Percentiles rank a stretch among this genome's conserved stretches.
These are phyloP conservation scores for Resseliella maxima DNA, from an alignment of 2,888 invertebrate species.

Conservation along the genomic window DNA sequence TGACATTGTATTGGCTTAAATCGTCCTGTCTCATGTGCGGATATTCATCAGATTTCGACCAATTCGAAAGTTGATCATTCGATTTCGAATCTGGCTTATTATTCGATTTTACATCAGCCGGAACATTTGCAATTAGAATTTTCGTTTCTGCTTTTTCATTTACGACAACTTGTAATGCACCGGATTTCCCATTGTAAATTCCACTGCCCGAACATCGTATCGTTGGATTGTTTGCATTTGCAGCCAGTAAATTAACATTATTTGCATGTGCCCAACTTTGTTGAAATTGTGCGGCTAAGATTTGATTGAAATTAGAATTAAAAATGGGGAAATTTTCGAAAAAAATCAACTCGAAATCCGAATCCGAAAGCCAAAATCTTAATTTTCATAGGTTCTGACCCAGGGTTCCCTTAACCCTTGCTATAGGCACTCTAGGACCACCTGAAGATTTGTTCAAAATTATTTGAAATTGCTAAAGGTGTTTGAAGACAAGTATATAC, in stretches of 20 bases:
- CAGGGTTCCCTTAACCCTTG: too few species aligned
- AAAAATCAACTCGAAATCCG: too few species aligned
- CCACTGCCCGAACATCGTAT: conserved; percentile 73
- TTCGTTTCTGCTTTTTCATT: conserved; percentile 61
- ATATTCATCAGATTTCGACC: neutral
- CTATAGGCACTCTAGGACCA: too few species aligned
- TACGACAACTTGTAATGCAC: conserved; percentile 64
- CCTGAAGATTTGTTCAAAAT: too few species aligned
- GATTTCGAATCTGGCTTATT: neutral
- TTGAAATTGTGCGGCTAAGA: conserved; percentile 72
- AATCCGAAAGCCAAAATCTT: too few species aligned
- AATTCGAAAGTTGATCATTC: neutral
- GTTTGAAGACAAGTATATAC: too few species aligned
- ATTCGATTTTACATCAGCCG: conserved; percentile 59
- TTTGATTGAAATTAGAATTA: neutral
- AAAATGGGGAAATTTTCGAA: neutral
- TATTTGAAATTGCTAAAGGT: too few species aligned
- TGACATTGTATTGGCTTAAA: neutral
- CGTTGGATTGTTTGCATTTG: conserved; percentile 72
- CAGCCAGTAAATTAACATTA: conserved; percentile 72
- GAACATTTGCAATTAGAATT: conserved; percentile 63
- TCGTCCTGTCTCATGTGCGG: neutral
- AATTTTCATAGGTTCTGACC: too few species aligned
- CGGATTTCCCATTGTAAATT: conserved; percentile 69
- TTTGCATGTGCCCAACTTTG: conserved; percentile 73